Evolutionary conservation across 1,140 invertebrate genomes (phyloP).

Genomic region (Macrobrachium rosenbergii): DNA sequence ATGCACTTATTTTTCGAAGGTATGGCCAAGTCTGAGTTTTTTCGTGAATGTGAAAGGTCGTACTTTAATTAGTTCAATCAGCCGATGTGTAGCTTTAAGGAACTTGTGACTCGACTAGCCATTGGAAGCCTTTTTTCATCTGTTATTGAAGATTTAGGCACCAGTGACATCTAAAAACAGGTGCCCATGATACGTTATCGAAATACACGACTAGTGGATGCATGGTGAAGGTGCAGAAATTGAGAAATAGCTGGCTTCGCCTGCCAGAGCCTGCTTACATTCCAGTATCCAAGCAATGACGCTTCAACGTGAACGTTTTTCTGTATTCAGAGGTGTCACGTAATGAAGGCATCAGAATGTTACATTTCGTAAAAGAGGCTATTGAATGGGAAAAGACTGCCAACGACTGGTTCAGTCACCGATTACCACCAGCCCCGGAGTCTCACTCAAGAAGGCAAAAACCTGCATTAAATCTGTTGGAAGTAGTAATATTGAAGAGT

Average conservation of each 20-base stretch:
- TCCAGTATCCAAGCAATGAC: too few species aligned
- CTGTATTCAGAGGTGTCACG: too few species aligned
- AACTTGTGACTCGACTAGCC: conserved; percentile 26
- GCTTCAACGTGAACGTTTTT: too few species aligned
- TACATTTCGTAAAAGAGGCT: too few species aligned
- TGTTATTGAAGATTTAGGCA: not conserved
- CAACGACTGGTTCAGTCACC: conserved; percentile 28
- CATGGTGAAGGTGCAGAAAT: too few species aligned
- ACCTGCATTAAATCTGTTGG: conserved; percentile 3
- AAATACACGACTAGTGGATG: too few species aligned
- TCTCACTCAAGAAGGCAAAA: conserved; percentile 10
- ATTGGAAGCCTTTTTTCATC: conserved; percentile 5
- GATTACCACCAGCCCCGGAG: conserved; percentile 25
- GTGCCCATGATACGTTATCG: not conserved
- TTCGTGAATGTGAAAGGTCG: conserved; percentile 25
- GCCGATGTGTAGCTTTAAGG: conserved; percentile 50
- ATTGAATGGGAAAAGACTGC: not conserved
- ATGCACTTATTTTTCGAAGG: conserved; percentile 47
- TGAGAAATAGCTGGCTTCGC: too few species aligned
- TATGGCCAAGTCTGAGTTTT: conserved; percentile 34
- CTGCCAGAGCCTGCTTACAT: too few species aligned
- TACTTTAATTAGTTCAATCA: conserved; percentile 39
- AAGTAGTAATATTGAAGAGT: conserved; percentile 1
- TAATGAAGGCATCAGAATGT: too few species aligned
- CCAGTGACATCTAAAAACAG: not conserved